Evolutionary conservation across 2,888 invertebrate species (phyloP).

Genomic region (Drosophila meridiana): DNA sequence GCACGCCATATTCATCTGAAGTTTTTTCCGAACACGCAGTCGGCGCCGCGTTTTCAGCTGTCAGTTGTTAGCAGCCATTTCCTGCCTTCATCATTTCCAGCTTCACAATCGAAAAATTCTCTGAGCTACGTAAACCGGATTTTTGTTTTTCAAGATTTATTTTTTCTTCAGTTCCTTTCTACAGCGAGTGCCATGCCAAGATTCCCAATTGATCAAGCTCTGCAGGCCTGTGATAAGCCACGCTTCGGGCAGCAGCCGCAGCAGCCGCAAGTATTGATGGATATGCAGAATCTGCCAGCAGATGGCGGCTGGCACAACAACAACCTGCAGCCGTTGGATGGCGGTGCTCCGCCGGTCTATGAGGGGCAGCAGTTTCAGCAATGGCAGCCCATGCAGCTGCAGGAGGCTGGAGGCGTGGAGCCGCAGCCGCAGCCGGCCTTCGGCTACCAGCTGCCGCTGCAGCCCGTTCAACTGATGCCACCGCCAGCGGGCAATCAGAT

Average conservation of each 20-base stretch:
- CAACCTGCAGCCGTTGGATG: background rate
- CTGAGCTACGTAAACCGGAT: background rate
- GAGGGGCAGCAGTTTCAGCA: background rate
- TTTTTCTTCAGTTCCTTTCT: background rate
- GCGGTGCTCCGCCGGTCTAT: no score
- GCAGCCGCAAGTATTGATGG: background rate
- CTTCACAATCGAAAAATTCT: background rate
- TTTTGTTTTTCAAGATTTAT: background rate
- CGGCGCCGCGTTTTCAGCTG: background rate
- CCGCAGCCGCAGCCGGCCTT: background rate
- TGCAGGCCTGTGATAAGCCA: background rate
- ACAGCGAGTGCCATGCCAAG: background rate
- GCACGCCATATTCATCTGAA: no score
- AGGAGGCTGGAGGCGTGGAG: background rate
- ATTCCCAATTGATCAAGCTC: background rate
- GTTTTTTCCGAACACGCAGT: no score
- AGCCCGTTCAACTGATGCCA: background rate
- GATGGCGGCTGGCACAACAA: background rate
- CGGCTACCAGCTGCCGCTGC: background rate
- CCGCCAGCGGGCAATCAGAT: background rate
- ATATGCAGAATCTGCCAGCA: background rate
- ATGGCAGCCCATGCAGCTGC: background rate
- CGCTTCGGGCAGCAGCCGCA: background rate
- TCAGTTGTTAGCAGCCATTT: no score
- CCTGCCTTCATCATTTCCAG: no score